phyloP scores from a whole-genome alignment of 2,888 invertebrate genomes.

The Chalcis sispes region DNA sequence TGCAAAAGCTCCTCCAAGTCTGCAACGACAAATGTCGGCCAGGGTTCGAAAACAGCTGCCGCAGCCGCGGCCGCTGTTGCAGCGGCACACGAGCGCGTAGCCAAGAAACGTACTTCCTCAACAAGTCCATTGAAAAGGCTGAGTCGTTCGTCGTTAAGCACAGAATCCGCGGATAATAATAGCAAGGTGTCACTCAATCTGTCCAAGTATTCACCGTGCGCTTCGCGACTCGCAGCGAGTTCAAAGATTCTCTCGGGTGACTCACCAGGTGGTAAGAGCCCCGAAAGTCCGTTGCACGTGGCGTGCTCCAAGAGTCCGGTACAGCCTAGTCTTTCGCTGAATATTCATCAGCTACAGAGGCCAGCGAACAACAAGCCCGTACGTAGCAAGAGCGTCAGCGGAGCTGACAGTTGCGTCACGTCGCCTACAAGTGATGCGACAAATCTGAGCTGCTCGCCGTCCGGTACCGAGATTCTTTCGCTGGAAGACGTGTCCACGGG shows the following conservation, averaged over 20 bases:
- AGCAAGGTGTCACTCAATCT: slow-evolving; percentile 70
- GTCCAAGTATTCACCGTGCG: slow-evolving; percentile 74
- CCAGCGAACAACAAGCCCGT: slow-evolving; percentile 48
- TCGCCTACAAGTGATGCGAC: slow-evolving; percentile 71
- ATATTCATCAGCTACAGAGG: slow-evolving; percentile 63
- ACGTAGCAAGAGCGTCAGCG: slow-evolving; percentile 66
- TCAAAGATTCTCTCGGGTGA: slow-evolving; percentile 72
- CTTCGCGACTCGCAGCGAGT: slow-evolving; percentile 72
- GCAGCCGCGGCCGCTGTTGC: slow-evolving; percentile 7
- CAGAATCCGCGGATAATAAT: slow-evolving; percentile 61
- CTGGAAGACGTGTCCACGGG: slow-evolving; percentile 66
- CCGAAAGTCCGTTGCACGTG: slow-evolving; percentile 71
- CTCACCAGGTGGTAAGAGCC: slow-evolving; percentile 60
- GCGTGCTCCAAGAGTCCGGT: slow-evolving; percentile 65
- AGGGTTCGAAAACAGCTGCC: slow-evolving; percentile 20
- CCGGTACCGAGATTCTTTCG: slow-evolving; percentile 69
- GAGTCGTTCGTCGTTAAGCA: slow-evolving; percentile 69
- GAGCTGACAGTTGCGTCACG: slow-evolving; percentile 69
- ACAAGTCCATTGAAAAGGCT: slow-evolving; percentile 65
- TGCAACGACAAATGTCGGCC: not conserved
- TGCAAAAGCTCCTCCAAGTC: slow-evolving; percentile 44
- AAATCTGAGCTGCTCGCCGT: slow-evolving; percentile 69
- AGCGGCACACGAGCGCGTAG: not conserved
- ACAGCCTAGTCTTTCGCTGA: slow-evolving; percentile 60
- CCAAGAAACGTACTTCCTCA: slow-evolving; percentile 47